Base-by-base conservation (phyloP, 2,113 vertebrate species). In the Chionodraco myersi region DNA sequence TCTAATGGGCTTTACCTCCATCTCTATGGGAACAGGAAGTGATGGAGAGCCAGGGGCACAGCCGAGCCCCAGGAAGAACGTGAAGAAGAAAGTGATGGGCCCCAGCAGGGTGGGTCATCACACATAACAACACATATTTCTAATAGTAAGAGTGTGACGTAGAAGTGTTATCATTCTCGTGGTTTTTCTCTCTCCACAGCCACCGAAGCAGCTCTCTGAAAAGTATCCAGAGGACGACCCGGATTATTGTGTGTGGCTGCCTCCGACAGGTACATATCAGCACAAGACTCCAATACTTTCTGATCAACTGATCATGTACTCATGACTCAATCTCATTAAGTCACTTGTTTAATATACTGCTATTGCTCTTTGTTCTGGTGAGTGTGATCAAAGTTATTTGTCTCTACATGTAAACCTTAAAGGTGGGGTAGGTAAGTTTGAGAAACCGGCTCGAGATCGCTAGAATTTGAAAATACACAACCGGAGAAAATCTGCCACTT, bases 211-310 rank as follows among this genome's bases (percentile, higher is more conserved):
- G 84, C 92, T 96, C 47, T 94, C 95, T 6, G 92, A 93, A 12
- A 91, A 94, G 80, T 99, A 99, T 86, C 97, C 98, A 63, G 95
- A 97, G 64, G 95, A 99, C 67, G 98, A 99, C 82, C 98, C 98
- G 13, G 97, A 99, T 92, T 99, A 99, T 75, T 98, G 97, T 52
- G 93, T 99, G 18, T 99, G 98, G 98, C 54, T 98, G 54, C 98
- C 98, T 62, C 98, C 98, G 88, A 86, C 94, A 96, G 98, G 98
- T 99, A 96, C 30, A 30, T 30, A 30, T 30, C 30, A 89, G 80
- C 10, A 1, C 0, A 56, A 2, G 45, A 13, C 10, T 30, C 30
- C 30, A 4, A 30, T 30, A 30, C 30, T 12, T 9, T 11, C 11
- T 48, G 12, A 61, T 62, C 18, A n/a, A 49, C 34, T 49, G 74